Conservation (phyloP, 1,140 invertebrate species). For the Cydia pomonella region DNA sequence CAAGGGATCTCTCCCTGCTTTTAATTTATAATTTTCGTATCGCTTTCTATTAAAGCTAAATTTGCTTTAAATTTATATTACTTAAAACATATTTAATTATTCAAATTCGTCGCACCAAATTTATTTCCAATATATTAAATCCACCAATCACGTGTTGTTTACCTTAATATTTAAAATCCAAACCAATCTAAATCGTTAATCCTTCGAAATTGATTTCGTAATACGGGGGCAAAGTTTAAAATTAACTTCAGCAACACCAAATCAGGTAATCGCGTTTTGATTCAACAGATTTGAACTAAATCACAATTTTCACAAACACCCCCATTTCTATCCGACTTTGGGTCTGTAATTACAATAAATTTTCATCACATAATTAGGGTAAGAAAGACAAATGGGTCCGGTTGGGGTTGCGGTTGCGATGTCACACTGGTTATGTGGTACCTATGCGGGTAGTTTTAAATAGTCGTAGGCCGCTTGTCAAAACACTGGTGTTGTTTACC, state of each 20-base stretch:
- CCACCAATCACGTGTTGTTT: slow-evolving; percentile 1
- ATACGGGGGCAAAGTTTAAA: slow-evolving; percentile 23
- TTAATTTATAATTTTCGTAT: no score
- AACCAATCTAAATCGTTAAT: slow-evolving; percentile 30
- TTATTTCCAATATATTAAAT: slow-evolving; percentile 11
- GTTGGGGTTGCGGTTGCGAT: slow-evolving; percentile 36
- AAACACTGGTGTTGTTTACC: background rate
- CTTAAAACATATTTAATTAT: background rate
- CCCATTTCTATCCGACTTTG: slow-evolving; percentile 38
- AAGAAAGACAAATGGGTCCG: slow-evolving; percentile 58
- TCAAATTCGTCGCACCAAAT: background rate
- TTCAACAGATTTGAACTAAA: slow-evolving; percentile 36
- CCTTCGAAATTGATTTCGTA: slow-evolving; percentile 28
- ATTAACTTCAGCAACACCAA: slow-evolving; percentile 23
- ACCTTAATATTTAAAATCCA: slow-evolving; percentile 28
- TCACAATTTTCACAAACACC: slow-evolving; percentile 38
- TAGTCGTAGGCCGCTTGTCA: background rate
- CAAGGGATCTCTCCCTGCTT: no score
- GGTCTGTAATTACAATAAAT: slow-evolving; percentile 54
- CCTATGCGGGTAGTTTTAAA: slow-evolving; percentile 29
- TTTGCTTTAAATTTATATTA: no score
- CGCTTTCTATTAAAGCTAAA: no score
- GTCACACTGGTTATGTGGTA: slow-evolving; percentile 22
- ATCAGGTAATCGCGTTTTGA: slow-evolving; percentile 34
- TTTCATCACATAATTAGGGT: slow-evolving; percentile 66